phyloP scores from a whole-genome alignment of 2,797 vertebrate genomes.

The Paratrypauchen microcephalus region DNA sequence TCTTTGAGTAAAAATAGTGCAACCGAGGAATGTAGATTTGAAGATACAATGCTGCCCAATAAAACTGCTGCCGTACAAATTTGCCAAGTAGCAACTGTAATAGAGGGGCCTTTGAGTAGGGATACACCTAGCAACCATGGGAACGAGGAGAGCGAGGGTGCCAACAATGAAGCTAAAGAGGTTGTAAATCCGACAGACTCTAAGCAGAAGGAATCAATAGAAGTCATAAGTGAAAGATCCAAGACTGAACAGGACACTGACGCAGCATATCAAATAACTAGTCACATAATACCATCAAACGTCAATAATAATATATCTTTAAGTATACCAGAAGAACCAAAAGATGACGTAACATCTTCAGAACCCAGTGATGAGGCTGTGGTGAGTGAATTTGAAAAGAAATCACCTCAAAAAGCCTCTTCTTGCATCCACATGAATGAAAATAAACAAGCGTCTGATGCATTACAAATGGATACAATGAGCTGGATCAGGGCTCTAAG shows the following conservation, averaged over 20 bases:
- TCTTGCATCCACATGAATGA: constrained; percentile 16
- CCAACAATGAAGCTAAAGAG: constrained; percentile 34
- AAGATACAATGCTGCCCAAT: constrained; percentile 42
- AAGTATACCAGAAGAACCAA: constrained; percentile 22
- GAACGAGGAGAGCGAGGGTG: constrained; percentile 28
- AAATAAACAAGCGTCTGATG: constrained; percentile 18
- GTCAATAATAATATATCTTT: not conserved
- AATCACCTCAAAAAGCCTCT: constrained; percentile 17
- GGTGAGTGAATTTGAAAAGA: constrained; percentile 14
- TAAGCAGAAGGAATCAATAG: constrained; percentile 28
- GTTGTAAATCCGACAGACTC: constrained; percentile 31
- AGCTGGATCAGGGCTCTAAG: constrained; percentile 72
- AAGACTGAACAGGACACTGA: constrained; percentile 24
- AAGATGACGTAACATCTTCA: constrained; percentile 23
- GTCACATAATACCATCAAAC: constrained; percentile 15
- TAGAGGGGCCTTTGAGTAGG: constrained; percentile 41
- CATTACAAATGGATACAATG: constrained; percentile 41
- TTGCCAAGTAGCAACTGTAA: constrained; percentile 40
- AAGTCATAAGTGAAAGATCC: constrained; percentile 19
- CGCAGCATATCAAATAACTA: constrained; percentile 10
- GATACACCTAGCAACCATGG: constrained; percentile 45
- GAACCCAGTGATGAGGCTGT: constrained; percentile 10
- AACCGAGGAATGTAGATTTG: constrained; percentile 48
- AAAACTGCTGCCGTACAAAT: constrained; percentile 46
- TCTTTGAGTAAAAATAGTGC: constrained; percentile 38